These are phyloP conservation scores for Cydia splendana DNA, from an alignment of 1,140 invertebrate species.

Conservation along the genomic window DNA sequence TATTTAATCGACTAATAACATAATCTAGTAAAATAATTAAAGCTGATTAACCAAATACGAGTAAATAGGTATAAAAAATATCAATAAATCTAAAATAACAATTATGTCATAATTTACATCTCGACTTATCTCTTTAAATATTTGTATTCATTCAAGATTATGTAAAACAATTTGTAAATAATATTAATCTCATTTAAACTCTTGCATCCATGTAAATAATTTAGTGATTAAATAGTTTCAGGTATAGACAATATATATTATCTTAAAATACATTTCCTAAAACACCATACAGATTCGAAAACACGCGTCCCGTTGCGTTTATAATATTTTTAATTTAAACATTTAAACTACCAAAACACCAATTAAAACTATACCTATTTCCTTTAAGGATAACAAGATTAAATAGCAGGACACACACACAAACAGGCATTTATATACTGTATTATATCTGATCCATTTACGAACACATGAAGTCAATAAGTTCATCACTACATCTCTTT, in stretches of 20 bases:
- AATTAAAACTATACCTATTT: conserved; percentile 38
- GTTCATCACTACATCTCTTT: neutral
- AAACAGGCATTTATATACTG: conserved; percentile 5
- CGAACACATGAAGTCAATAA: conserved; percentile 9
- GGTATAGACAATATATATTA: conserved; percentile 27
- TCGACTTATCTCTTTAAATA: conserved; percentile 35
- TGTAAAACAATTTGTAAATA: conserved; percentile 21
- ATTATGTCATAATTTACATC: conserved; percentile 35
- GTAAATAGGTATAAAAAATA: conserved; percentile 33
- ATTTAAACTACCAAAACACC: conserved; percentile 45
- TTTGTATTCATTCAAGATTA: conserved; percentile 26
- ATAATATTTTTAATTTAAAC: conserved; percentile 39
- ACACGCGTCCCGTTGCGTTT: conserved; percentile 56
- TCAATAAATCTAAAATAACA: conserved; percentile 34
- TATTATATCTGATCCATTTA: neutral
- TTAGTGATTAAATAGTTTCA: conserved; percentile 26
- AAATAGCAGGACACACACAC: conserved; percentile 20
- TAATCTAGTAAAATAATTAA: conserved; percentile 42
- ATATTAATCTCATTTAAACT: neutral
- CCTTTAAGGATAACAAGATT: conserved; percentile 51
- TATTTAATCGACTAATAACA: conserved; percentile 27
- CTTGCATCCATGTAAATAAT: conserved; percentile 24
- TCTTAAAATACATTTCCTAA: conserved; percentile 36
- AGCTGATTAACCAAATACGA: conserved; percentile 51
- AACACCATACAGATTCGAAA: conserved; percentile 60